A percentile compares a stretch with the other conserved stretches of the same genome.
phyloP scores from a whole-genome alignment of 2,888 invertebrate species.

The Drosophila bunnanda region DNA sequence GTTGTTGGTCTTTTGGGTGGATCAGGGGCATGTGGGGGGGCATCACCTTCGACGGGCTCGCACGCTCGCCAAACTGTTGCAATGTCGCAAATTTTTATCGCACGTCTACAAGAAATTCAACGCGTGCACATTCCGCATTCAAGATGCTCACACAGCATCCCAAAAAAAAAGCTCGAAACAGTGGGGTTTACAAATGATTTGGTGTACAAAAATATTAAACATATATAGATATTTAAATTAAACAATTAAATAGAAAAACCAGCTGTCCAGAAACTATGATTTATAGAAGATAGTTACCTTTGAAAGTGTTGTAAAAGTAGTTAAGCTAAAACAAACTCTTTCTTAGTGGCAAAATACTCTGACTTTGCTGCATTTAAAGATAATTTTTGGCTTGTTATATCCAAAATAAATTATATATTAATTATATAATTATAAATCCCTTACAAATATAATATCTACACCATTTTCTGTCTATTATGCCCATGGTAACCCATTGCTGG shows the following conservation, averaged over 20 bases:
- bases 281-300: accelerated
- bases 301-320: neutral
- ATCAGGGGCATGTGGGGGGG: conserved; percentile 18
- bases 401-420: neutral
- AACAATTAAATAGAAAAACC: neutral
- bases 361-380: neutral
- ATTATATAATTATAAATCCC: too few relatives aligned
- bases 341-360: neutral
- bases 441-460: neutral
- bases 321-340: too few relatives aligned
- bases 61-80: conserved; percentile 78
- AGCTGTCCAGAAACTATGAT: neutral
- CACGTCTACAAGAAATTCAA: conserved; percentile 82
- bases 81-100: conserved; percentile 84
- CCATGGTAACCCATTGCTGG: conserved; percentile 43
- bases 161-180: conserved; percentile 46
- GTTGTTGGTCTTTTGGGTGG: neutral
- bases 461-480: neutral
- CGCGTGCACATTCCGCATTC: conserved; percentile 81
- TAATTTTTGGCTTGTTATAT: neutral
- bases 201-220: neutral
- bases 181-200: neutral
- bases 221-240: neutral
- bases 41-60: conserved; percentile 49
- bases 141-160: conserved; percentile 60